Conservation (phyloP, 2,888 invertebrate genomes). For the Ichneumoninae sp. region DNA sequence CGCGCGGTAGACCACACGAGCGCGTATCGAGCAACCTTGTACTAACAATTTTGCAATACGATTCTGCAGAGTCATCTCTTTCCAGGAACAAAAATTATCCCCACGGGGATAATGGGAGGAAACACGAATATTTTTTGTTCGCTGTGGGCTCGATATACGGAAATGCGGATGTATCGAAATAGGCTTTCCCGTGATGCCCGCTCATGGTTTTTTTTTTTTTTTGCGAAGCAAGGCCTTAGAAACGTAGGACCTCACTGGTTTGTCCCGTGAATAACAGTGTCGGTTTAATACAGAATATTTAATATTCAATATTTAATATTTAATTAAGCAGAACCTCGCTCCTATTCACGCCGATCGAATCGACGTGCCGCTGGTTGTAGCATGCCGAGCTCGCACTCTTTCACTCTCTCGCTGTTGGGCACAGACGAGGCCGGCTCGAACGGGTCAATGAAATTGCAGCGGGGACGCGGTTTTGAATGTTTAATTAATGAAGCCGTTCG, state of each 20-base stretch:
- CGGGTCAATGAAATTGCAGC: conserved; percentile 68
- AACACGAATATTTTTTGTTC: conserved; percentile 53
- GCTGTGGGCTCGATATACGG: conserved; percentile 35
- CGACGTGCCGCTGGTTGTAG: background rate
- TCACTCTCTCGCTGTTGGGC: background rate
- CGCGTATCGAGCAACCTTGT: conserved; percentile 48
- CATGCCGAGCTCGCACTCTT: background rate
- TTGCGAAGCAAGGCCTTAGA: conserved; percentile 38
- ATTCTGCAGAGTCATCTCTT: conserved; percentile 26
- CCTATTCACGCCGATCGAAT: conserved; percentile 23
- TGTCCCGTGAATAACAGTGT: background rate
- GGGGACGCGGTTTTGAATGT: conserved; percentile 59
- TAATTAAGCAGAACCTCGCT: conserved; percentile 8
- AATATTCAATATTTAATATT: too few species aligned
- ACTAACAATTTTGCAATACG: conserved; percentile 21
- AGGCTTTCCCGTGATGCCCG: background rate
- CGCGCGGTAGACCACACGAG: conserved; percentile 22
- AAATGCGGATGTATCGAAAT: conserved; percentile 50
- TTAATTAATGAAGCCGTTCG: conserved; percentile 69
- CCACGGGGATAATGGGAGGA: conserved; percentile 37
- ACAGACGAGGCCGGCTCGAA: conserved; percentile 7
- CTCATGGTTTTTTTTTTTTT: background rate
- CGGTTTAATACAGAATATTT: too few species aligned
- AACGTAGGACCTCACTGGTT: conserved; percentile 1
- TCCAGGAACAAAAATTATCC: conserved; percentile 27